Evolutionary conservation across 1,140 invertebrate genomes (phyloP).

Genomic region (Listronotus oregonensis): DNA sequence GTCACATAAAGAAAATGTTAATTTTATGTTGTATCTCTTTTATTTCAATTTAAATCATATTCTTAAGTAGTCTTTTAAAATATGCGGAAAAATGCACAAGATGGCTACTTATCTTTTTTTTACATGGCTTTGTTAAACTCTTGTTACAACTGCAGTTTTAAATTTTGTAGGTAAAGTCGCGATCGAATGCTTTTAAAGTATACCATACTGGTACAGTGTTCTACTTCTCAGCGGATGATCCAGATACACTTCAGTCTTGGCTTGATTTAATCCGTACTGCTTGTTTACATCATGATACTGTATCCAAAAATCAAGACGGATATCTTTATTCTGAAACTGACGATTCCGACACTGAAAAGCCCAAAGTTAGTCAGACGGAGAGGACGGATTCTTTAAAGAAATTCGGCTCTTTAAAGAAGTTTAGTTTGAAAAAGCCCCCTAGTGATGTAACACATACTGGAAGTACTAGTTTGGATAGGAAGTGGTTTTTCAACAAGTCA

Average conservation of each 20-base stretch:
- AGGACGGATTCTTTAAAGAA: conserved; percentile 54
- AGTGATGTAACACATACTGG: conserved; percentile 47
- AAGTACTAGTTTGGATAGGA: conserved; percentile 72
- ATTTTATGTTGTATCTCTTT: too few relatives aligned
- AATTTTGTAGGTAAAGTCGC: conserved; percentile 52
- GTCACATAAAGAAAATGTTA: too few relatives aligned
- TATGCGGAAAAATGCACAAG: too few relatives aligned
- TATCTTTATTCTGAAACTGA: conserved; percentile 82
- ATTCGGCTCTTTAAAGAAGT: conserved; percentile 73
- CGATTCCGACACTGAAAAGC: conserved; percentile 70
- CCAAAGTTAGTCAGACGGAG: conserved; percentile 48
- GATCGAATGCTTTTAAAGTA: conserved; percentile 79
- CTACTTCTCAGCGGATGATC: conserved; percentile 85
- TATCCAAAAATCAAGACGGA: conserved; percentile 48
- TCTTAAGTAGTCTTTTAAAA: too few relatives aligned
- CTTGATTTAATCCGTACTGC: conserved; percentile 72
- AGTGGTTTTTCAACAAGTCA: conserved; percentile 65
- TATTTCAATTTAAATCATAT: too few relatives aligned
- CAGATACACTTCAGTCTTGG: conserved; percentile 75
- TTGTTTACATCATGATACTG: conserved; percentile 63
- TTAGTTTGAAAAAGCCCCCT: conserved; percentile 59
- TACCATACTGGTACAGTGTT: conserved; percentile 87
- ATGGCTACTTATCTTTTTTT: too few relatives aligned
- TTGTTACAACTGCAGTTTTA: too few relatives aligned
- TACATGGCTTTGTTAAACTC: too few relatives aligned